Evolutionary conservation across 1,140 invertebrate species (phyloP), one percentile per base, ranked within the genome.

Genomic region (Neodiprion pinetum): DNA sequence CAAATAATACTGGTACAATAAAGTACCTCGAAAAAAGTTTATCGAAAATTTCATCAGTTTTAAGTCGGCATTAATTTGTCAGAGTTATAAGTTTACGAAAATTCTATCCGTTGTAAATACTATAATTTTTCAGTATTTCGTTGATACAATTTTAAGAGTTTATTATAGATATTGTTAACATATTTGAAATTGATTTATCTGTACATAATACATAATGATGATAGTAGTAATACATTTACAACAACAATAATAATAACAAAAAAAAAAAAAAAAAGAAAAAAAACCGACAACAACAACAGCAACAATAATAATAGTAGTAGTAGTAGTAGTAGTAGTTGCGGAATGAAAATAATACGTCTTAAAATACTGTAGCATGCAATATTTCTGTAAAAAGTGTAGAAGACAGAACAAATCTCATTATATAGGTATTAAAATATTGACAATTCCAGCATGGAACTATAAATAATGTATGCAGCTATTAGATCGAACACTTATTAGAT

Each of bases 181-280:
- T 71, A 49, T 50, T 71, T 71, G n/a, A 71, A 40, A 71, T 23
- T 71, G 70, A 71, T 71, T 71, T 71, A 71, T 71, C 47, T 71
- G 70, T 71, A 71, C 70, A 71, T 71, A 71, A 69, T 23, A 69
- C 21, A 69, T 40, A 40, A 40, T 40, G 28, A 40, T 5, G 28
- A 40, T 40, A 40, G 5, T 40, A 40, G 28, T 40, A 40, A 40
- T 40, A 40, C 17, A 40, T 40, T 5, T 40, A 40, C 28, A 40
- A 40, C 5, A 40, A 40, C 5, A 40, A 40, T 40, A 40, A 40
- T 5, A 40, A 40, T 5, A 40, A 40, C 28, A 40, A 28, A 0
- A 28, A 28, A 0, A 28, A 40, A 3, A 40, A 40, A 40, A 21
- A 21, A 17, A 17, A 17, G 0, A 17, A 17, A 17, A 21, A 21